Conservation (phyloP, 2,797 vertebrate genomes). For the Falco peregrinus region DNA sequence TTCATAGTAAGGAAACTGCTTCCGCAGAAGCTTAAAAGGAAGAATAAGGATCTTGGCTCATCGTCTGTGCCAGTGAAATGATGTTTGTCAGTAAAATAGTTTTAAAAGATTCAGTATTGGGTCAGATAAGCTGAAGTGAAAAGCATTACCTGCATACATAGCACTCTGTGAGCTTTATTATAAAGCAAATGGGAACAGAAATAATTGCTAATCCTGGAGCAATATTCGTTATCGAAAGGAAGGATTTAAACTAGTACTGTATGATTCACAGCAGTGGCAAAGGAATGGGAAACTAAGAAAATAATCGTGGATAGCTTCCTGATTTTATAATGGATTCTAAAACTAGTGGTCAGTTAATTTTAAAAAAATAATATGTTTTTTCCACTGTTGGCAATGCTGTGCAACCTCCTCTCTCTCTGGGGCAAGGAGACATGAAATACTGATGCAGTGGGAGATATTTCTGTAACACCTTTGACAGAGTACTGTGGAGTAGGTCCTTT, state of each 20-base stretch:
- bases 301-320: not conserved
- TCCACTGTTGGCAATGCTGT: not conserved
- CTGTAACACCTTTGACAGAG: conserved; percentile 5
- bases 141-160: not conserved
- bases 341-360: not conserved
- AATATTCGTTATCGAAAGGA: not conserved
- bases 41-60: not conserved
- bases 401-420: not conserved
- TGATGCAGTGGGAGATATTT: conserved; percentile 34
- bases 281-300: not conserved
- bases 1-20: not conserved
- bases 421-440: conserved; percentile 4
- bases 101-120: not conserved
- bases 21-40: not conserved
- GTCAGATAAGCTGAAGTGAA: not conserved
- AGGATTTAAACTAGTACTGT: not conserved
- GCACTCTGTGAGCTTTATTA: not conserved
- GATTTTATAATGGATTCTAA: not conserved
- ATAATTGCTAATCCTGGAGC: not conserved
- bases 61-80: not conserved
- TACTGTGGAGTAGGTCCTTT: not conserved
- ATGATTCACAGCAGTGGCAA: not conserved
- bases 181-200: not conserved
- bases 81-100: not conserved
- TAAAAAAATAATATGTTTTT: not conserved